phyloP scores from a whole-genome alignment of 2,113 vertebrate species.

The Danio rerio region GRCz12tu NC_133179.1:8210501-8211000 shows the following conservation, averaged over 20 bases:
- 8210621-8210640: slow-evolving; percentile 97
- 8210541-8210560: too few relatives aligned
- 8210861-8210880: slow-evolving; percentile 87
- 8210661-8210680: slow-evolving; percentile 98
- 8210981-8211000: too few relatives aligned
- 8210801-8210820: background rate
- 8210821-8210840: background rate
- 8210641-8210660: slow-evolving; percentile 95
- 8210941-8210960: slow-evolving; percentile 14
- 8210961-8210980: background rate
- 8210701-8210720: slow-evolving; percentile 96
- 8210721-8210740: slow-evolving; percentile 97
- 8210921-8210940: slow-evolving; percentile 96
- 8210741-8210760: slow-evolving; percentile 85
- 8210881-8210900: slow-evolving; percentile 99
- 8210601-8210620: background rate
- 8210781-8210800: too few relatives aligned
- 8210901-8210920: slow-evolving; percentile 99
- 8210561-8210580: too few relatives aligned
- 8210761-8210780: too few relatives aligned
- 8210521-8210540: too few relatives aligned
- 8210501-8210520: too few relatives aligned
- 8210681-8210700: slow-evolving; percentile 95
- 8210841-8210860: background rate
- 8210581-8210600: too few relatives aligned